phyloP scores from a whole-genome alignment of 2,888 invertebrate species.

The Xestia ashworthii region DNA sequence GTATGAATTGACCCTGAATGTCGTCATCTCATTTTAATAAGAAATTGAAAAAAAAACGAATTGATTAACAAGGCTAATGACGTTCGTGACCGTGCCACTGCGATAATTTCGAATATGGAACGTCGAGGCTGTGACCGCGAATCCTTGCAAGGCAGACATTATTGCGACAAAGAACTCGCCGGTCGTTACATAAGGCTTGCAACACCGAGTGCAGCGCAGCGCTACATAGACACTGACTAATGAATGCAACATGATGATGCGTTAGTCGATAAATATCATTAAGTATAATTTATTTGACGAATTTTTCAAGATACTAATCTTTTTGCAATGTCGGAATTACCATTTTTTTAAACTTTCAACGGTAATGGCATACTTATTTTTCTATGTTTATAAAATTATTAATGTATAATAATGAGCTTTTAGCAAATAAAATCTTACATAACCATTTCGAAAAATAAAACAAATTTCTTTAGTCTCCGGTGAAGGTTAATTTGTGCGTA shows the following conservation, averaged over 20 bases:
- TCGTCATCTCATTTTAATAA: background rate
- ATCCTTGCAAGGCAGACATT: constrained; percentile 74
- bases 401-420: background rate
- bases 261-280: constrained; percentile 40
- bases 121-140: constrained; percentile 69
- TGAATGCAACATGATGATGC: constrained; percentile 45
- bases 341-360: constrained; percentile 2
- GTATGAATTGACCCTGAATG: background rate
- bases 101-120: constrained; percentile 65
- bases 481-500: constrained; percentile 33
- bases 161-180: constrained; percentile 70
- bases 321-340: background rate
- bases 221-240: constrained; percentile 49
- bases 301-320: background rate
- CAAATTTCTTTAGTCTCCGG: background rate
- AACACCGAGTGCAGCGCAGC: constrained; percentile 55
- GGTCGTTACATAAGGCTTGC: constrained; percentile 70
- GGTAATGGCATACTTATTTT: constrained; percentile 11
- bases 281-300: background rate
- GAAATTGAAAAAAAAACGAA: constrained; percentile 5
- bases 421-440: background rate
- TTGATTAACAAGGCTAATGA: constrained; percentile 48
- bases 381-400: background rate
- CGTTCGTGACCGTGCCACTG: constrained; percentile 65
- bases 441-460: background rate